Conservation (phyloP, 2,113 vertebrate species). For the Mirza zaza region DNA sequence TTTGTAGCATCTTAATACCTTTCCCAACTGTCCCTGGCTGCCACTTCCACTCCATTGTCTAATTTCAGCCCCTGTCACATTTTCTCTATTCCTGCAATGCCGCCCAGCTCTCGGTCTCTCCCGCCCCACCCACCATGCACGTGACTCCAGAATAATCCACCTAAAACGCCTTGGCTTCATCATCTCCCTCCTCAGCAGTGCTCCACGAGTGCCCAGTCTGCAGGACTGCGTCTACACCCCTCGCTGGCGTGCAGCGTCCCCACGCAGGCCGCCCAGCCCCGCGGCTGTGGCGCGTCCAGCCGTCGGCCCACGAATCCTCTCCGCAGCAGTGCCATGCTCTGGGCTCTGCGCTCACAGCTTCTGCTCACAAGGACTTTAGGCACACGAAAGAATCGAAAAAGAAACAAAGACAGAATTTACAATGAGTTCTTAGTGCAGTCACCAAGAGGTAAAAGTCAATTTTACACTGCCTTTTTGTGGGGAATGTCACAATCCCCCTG, state of each 20-base stretch:
- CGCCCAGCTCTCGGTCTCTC: neutral
- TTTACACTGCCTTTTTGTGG: neutral
- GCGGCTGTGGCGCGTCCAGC: neutral
- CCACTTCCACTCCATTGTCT: neutral
- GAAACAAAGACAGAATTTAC: neutral
- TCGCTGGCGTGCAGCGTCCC: fast-evolving
- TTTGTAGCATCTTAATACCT: neutral
- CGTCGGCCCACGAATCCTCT: neutral
- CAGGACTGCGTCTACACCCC: neutral
- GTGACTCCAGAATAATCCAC: neutral
- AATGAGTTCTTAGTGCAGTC: neutral
- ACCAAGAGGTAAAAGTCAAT: neutral
- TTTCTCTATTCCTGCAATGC: neutral
- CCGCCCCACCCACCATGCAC: neutral
- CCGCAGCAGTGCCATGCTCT: fast-evolving
- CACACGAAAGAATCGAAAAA: neutral
- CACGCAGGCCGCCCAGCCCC: neutral
- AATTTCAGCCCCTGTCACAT: neutral
- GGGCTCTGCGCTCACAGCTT: neutral
- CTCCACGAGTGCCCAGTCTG: neutral
- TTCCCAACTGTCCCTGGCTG: neutral
- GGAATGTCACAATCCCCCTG: neutral
- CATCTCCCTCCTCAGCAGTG: neutral
- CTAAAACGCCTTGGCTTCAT: neutral
- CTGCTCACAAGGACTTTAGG: neutral